Evolutionary conservation across 1,140 invertebrate species (phyloP).

Genomic region (Pseudomyrmex concolor): DNA sequence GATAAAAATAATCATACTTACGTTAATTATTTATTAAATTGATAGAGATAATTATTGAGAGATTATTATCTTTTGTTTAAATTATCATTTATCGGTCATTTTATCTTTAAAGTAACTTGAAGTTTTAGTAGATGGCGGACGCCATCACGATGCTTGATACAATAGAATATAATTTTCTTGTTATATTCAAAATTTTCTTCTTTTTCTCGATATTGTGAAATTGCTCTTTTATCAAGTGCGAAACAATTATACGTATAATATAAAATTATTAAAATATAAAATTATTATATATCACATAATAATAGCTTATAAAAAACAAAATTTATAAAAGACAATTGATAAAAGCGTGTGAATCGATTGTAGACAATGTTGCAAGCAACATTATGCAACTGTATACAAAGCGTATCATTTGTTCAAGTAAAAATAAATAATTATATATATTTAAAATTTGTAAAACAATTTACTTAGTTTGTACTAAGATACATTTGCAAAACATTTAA

Average conservation of each 20-base stretch:
- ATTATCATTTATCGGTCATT: constrained; percentile 49
- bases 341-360: constrained; percentile 3
- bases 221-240: too few species aligned
- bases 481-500: not conserved
- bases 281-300: constrained; percentile 11
- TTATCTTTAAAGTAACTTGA: constrained; percentile 19
- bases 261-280: too few species aligned
- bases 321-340: not conserved
- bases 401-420: not conserved
- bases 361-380: not conserved
- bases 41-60: not conserved
- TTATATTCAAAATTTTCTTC: constrained; percentile 14
- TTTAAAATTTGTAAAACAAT: not conserved
- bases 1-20: not conserved
- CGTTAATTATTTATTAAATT: not conserved
- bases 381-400: not conserved
- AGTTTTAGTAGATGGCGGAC: constrained; percentile 22
- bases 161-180: constrained; percentile 3
- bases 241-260: not conserved
- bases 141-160: not conserved
- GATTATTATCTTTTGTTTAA: not conserved
- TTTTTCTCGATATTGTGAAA: not conserved
- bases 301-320: not conserved
- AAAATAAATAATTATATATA: not conserved
- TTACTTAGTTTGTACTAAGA: too few species aligned